These are phyloP conservation scores for Pandemis corylana DNA, from an alignment of 2,888 invertebrate genomes.

Conservation along the genomic window DNA sequence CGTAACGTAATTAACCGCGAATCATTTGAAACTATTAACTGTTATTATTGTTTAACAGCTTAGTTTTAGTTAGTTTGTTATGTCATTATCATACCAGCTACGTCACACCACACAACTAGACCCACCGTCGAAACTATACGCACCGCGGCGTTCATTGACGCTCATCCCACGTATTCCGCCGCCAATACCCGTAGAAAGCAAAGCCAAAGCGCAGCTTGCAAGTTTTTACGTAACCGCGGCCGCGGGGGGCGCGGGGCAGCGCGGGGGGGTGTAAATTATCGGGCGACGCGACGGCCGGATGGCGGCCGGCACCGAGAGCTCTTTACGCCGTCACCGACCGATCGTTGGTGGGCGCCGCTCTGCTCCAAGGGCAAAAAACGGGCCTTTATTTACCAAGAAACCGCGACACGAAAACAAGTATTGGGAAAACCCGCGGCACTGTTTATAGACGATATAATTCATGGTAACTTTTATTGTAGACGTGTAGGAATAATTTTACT, in stretches of 20 bases:
- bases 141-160: slow-evolving; percentile 53
- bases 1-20: too few species aligned
- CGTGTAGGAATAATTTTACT: too few species aligned
- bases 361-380: slow-evolving; percentile 11
- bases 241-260: slow-evolving; percentile 7
- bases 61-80: neutral
- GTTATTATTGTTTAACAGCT: too few species aligned
- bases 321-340: slow-evolving; percentile 56
- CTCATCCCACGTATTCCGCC: slow-evolving; percentile 1
- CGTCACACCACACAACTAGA: neutral
- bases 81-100: neutral
- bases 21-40: too few species aligned
- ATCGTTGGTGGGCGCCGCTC: slow-evolving; percentile 21
- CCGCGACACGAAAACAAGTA: neutral
- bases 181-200: slow-evolving; percentile 42
- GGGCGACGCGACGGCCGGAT: slow-evolving; percentile 44
- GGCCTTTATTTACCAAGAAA: neutral
- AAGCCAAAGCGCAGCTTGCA: slow-evolving; percentile 57
- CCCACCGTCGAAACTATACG: slow-evolving; percentile 50
- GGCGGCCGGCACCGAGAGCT: slow-evolving; percentile 49
- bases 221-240: slow-evolving; percentile 60
- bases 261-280: slow-evolving; percentile 42
- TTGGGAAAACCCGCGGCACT: neutral
- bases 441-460: neutral
- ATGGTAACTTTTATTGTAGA: too few species aligned